Percentiles rank a stretch among this genome's conserved stretches.
phyloP scores from a whole-genome alignment of 2,113 vertebrate species.

The Argyrosomus japonicus region DNA sequence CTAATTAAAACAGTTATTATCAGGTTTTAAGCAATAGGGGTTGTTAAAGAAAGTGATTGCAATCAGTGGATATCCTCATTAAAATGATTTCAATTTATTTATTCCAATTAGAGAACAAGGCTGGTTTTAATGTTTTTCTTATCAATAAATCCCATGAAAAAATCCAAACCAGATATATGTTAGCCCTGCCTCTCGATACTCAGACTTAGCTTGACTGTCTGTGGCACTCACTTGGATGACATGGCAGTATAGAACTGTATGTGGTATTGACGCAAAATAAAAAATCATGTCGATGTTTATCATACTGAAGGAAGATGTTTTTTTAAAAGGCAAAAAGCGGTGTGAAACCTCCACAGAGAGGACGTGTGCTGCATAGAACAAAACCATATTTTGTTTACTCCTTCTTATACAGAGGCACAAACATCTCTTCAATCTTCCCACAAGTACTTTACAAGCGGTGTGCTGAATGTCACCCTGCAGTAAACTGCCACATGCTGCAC shows the following conservation, averaged over 20 bases:
- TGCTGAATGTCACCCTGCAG: constrained; percentile 27
- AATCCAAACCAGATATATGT: not conserved
- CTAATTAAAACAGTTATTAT: no score
- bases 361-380: no score
- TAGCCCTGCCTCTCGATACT: no score
- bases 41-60: no score
- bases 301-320: not conserved
- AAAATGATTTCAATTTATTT: not conserved
- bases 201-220: no score
- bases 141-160: not conserved
- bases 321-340: not conserved
- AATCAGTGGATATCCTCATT: no score
- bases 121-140: not conserved
- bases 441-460: not conserved
- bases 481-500: not conserved
- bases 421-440: not conserved
- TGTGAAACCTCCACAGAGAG: not conserved
- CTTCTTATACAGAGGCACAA: not conserved
- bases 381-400: not conserved
- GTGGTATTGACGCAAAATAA: not conserved
- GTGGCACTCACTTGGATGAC: not conserved
- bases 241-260: not conserved
- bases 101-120: not conserved
- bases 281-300: not conserved
- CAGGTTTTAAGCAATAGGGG: no score